Conservation (phyloP, 2,113 vertebrate species). For the Platysteira castanea region DNA sequence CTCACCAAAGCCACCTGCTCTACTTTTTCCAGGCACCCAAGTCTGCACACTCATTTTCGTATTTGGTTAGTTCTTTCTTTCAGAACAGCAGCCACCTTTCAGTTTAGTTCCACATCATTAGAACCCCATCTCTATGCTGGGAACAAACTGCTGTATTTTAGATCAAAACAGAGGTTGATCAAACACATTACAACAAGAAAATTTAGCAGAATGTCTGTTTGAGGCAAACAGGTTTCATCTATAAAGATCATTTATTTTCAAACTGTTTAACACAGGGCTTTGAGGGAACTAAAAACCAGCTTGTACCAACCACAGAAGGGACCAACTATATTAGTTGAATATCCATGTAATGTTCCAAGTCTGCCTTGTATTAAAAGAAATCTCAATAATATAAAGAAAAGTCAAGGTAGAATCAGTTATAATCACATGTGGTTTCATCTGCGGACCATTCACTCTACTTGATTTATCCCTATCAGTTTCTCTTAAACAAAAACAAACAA, state of each 20-base stretch:
- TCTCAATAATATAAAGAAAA: not conserved
- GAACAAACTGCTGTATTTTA: not conserved
- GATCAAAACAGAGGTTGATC: not conserved
- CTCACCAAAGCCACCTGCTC: not conserved
- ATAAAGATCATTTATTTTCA: not conserved
- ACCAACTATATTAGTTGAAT: not conserved
- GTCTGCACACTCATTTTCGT: not conserved
- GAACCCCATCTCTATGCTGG: not conserved
- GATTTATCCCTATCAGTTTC: not conserved
- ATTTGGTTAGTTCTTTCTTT: not conserved
- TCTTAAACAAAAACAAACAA: not conserved
- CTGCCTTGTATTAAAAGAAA: not conserved
- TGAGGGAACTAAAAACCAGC: not conserved
- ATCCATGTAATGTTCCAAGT: accelerated
- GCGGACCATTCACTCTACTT: not conserved
- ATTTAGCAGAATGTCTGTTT: not conserved
- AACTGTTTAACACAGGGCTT: not conserved
- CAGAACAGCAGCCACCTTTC: not conserved
- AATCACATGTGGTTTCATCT: not conserved
- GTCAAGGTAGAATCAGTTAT: not conserved
- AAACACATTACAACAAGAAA: not conserved
- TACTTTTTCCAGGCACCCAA: not conserved
- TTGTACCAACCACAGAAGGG: not conserved
- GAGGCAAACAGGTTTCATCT: not conserved
- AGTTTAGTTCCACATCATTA: not conserved